phyloP scores from a whole-genome alignment of 1,140 invertebrate genomes.

The Trichonephila inaurata region DNA sequence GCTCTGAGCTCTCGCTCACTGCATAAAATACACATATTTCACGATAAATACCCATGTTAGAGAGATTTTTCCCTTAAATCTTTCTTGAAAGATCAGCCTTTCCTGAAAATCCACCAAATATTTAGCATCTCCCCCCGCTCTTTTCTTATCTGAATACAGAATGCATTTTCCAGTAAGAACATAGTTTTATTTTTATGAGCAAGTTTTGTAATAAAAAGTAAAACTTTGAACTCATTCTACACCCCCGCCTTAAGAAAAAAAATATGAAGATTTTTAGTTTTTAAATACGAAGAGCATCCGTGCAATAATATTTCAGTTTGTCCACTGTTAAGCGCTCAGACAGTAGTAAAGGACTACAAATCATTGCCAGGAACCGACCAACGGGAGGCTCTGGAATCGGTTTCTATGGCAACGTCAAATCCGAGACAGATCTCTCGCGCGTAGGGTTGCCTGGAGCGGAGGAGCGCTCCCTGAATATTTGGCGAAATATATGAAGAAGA shows the following conservation, averaged over 20 bases:
- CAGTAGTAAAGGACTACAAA: constrained; percentile 70
- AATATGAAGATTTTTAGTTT: constrained; percentile 15
- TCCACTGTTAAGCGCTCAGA: constrained; percentile 70
- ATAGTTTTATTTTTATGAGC: too few relatives aligned
- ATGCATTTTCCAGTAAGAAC: neutral
- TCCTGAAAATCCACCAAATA: constrained; percentile 67
- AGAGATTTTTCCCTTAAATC: constrained; percentile 39
- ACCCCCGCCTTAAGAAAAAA: neutral
- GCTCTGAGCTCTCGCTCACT: neutral
- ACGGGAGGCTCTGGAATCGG: constrained; percentile 71
- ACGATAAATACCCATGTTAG: constrained; percentile 57
- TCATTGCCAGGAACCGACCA: constrained; percentile 73
- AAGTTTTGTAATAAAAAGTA: constrained; percentile 6
- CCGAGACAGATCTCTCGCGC: constrained; percentile 74
- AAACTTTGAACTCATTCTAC: neutral
- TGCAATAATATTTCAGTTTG: constrained; percentile 66
- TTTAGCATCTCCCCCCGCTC: constrained; percentile 50
- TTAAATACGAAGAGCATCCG: constrained; percentile 51
- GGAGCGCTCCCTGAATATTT: neutral
- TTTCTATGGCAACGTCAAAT: constrained; percentile 74
- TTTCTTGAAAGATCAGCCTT: constrained; percentile 72
- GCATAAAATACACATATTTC: constrained; percentile 72
- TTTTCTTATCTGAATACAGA: neutral
- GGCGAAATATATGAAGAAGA: neutral
- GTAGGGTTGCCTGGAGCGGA: constrained; percentile 50